Base-by-base conservation (phyloP, 1,140 invertebrate species). In the Caenorhabditis tropicalis region DNA sequence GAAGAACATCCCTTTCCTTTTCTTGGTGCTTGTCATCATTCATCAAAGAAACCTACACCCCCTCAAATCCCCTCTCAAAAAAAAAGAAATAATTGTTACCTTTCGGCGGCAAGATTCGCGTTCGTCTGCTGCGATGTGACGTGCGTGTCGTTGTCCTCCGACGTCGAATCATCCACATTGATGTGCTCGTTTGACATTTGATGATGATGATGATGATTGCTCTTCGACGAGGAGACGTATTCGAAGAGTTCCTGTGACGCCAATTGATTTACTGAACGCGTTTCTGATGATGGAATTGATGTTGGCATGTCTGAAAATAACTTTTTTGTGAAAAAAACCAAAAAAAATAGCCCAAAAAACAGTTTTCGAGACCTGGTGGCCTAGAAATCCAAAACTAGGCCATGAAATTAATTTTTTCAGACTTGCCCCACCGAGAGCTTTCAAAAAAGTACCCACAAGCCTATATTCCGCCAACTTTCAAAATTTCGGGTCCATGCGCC, bases 301-400 rank as follows among this genome's bases (percentile, higher is more conserved):
- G 27, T 43, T 1, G 84, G 84, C 7, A 70, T 86, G 88, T 65
- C 86, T 81, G 74, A 10, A 85, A 46, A n/a, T 46, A 56, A 19
- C 24, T 16, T 51, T 19, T 86, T 27, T n/a, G 91, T 91, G 85
- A 92, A 91, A 92, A 94, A 93, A 43, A 43, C 39, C 39, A 43
- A 12, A 43, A 43, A 43, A 43, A 43, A 43, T 6, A 43, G 12
- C 12, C 39, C 5, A 43, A 43, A 43, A 43, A 43, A n/a, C n/a
- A n/a, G n/a, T n/a, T n/a, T n/a, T n/a, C n/a, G n/a, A n/a, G n/a
- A n/a, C n/a, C n/a, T n/a, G 33, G 74, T 58, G 51, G 21, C 16
- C 29, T 27, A 48, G 60, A 83, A 43, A 43, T 43, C 39, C 39
- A 43, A 43, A 15, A 84, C 9, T 82, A 2, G 29, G 2, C 19